These are phyloP conservation scores for Lanistes nyassanus DNA, from an alignment of 1,140 invertebrate genomes.

Conservation along the genomic window DNA sequence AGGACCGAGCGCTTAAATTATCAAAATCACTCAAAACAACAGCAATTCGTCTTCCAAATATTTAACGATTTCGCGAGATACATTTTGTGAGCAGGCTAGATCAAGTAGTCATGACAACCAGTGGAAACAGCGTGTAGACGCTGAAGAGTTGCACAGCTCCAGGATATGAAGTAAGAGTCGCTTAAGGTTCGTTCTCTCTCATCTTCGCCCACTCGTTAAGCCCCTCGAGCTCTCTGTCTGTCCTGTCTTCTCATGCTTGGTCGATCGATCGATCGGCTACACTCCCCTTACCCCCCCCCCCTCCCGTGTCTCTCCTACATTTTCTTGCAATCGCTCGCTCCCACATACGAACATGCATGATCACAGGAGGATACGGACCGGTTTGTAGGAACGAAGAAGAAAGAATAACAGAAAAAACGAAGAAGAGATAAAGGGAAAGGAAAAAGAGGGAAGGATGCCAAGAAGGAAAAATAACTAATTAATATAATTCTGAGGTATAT, in stretches of 20 bases:
- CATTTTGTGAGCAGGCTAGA: not conserved
- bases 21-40: no score
- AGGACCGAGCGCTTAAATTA: no score
- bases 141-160: no score
- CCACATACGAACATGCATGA: not conserved
- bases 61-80: not conserved
- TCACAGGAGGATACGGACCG: not conserved
- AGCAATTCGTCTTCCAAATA: not conserved
- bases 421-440: not conserved
- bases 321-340: not conserved
- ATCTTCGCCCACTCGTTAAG: not conserved
- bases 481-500: no score
- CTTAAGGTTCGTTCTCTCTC: conserved; percentile 4
- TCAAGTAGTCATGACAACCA: not conserved
- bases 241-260: not conserved
- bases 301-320: not conserved
- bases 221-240: not conserved
- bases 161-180: no score
- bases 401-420: not conserved
- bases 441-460: not conserved
- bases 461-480: no score
- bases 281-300: not conserved
- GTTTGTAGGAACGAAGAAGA: not conserved
- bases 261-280: not conserved
- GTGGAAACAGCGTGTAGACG: not conserved